A percentile compares a stretch with the other conserved stretches of the same genome.
Evolutionary conservation across 2,888 invertebrate species (phyloP).

Genomic region (Electrophaes corylata): DNA sequence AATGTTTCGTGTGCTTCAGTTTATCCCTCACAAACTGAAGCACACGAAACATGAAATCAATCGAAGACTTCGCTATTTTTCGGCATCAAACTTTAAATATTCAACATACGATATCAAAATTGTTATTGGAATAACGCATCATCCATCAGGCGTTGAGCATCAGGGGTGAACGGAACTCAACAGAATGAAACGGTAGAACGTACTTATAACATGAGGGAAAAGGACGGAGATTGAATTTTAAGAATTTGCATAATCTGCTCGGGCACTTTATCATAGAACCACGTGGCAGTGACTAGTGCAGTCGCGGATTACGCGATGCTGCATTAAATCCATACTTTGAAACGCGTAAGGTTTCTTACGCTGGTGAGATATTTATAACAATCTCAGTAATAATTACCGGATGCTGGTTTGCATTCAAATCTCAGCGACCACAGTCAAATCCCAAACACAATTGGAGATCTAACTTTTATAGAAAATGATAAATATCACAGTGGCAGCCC

Average conservation of each 20-base stretch:
- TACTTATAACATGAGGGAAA: constrained; percentile 49
- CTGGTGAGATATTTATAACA: constrained; percentile 31
- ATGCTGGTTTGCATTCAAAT: constrained; percentile 46
- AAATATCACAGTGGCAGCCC: constrained; percentile 76
- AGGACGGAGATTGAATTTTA: constrained; percentile 69
- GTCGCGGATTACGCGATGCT: constrained; percentile 73
- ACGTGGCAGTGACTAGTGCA: constrained; percentile 84
- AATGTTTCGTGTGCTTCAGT: too few species aligned
- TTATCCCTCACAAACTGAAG: not conserved
- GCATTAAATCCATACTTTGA: constrained; percentile 72
- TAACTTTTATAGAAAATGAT: constrained; percentile 80
- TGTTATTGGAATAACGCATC: constrained; percentile 84
- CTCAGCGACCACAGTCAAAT: constrained; percentile 62
- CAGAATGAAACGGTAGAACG: constrained; percentile 55
- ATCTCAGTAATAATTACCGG: too few species aligned
- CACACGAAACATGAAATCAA: constrained; percentile 1
- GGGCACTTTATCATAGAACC: constrained; percentile 84
- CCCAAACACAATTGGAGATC: constrained; percentile 71
- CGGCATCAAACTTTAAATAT: constrained; percentile 69
- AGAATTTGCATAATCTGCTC: constrained; percentile 83
- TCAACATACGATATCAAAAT: constrained; percentile 80
- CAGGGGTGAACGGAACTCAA: constrained; percentile 70
- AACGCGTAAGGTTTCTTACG: constrained; percentile 59
- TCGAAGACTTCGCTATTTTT: constrained; percentile 32
- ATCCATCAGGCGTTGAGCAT: constrained; percentile 79